These are phyloP conservation scores for Lottia scabra DNA, from an alignment of 2,888 invertebrate genomes.

Conservation along the genomic window DNA sequence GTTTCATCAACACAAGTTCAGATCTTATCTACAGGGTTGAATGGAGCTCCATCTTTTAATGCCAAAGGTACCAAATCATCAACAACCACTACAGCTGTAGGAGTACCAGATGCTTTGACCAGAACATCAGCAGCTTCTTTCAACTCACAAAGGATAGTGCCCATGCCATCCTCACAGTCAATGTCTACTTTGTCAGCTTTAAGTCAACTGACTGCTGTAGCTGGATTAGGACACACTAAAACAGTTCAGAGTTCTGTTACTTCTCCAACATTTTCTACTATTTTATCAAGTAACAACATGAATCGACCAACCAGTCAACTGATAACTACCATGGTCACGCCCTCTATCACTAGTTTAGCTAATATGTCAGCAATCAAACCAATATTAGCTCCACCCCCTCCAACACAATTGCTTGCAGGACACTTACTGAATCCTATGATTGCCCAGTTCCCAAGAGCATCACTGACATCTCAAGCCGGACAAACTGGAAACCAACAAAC, in stretches of 20 bases:
- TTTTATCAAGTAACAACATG: neutral
- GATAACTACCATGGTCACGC: conserved; percentile 15
- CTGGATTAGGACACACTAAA: neutral
- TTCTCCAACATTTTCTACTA: neutral
- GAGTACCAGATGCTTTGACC: neutral
- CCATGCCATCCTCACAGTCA: neutral
- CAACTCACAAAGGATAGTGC: neutral
- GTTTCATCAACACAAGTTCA: neutral
- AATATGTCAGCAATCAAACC: conserved; percentile 16
- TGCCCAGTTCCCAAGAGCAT: neutral
- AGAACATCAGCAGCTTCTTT: neutral
- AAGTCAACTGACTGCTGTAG: neutral
- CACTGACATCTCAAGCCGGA: neutral
- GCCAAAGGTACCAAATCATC: conserved; percentile 5
- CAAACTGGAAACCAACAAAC: conserved; percentile 20
- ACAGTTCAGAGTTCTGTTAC: neutral
- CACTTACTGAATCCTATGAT: conserved; percentile 11
- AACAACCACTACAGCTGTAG: conserved; percentile 8
- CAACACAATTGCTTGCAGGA: neutral
- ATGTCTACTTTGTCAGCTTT: conserved; percentile 2
- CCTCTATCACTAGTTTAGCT: conserved; percentile 4
- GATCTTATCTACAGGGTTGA: neutral
- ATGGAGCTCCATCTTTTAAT: neutral
- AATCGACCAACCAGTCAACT: conserved; percentile 6
- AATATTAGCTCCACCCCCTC: conserved; percentile 14